These are phyloP conservation scores for Ips typographus DNA, from an alignment of 1,140 invertebrate genomes.

Conservation along the genomic window DNA sequence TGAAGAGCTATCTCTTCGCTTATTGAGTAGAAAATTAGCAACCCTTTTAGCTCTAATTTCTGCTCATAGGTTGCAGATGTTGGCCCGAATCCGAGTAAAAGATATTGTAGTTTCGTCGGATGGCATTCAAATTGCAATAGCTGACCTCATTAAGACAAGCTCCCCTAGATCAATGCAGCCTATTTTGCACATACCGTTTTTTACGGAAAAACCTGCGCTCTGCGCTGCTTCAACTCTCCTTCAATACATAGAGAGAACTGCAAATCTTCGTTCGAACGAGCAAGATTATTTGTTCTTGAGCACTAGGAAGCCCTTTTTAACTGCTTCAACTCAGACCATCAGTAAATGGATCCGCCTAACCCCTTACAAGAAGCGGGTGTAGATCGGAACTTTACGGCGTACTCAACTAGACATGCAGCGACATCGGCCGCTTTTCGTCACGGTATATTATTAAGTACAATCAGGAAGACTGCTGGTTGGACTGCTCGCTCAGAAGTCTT, in stretches of 20 bases:
- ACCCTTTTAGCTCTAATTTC: too few species aligned
- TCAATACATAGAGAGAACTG: not conserved
- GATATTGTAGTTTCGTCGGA: not conserved
- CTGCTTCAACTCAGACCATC: not conserved
- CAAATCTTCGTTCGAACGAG: too few species aligned
- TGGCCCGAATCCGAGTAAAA: too few species aligned
- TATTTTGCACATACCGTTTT: not conserved
- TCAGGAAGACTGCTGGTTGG: not conserved
- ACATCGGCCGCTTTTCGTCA: not conserved
- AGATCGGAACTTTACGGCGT: not conserved
- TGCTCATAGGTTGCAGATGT: too few species aligned
- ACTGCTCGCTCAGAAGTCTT: not conserved
- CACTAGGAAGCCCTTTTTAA: not conserved
- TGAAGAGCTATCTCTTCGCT: too few species aligned
- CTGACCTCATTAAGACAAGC: not conserved
- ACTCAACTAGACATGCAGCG: not conserved
- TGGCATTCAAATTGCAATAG: not conserved
- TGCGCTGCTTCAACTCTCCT: not conserved
- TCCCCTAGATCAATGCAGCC: not conserved
- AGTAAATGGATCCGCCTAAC: not conserved
- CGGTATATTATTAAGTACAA: not conserved
- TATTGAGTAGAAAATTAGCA: too few species aligned
- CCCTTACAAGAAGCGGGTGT: not conserved
- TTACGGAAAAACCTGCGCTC: not conserved
- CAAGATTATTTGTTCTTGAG: not conserved